Evolutionary conservation across 1,140 invertebrate genomes (phyloP).

Genomic region (Orussus abietinus): DNA sequence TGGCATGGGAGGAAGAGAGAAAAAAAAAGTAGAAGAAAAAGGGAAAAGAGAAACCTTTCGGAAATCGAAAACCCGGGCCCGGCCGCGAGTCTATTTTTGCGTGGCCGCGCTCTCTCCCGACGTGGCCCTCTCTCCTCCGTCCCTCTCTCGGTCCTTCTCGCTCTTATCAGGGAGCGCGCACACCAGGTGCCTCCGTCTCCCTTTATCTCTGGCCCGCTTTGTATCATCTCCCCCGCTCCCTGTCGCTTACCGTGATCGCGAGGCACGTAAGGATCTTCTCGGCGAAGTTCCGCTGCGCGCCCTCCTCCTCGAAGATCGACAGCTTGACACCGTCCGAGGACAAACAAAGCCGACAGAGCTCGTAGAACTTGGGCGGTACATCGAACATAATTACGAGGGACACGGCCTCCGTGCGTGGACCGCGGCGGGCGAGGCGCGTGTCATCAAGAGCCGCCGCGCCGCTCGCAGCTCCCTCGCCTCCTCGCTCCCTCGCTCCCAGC

Average conservation of each 20-base stretch:
- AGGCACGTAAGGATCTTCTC: slow-evolving; percentile 52
- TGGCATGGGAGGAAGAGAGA: slow-evolving; percentile 15
- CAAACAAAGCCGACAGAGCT: slow-evolving; percentile 56
- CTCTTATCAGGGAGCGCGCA: no score
- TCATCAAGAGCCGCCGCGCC: slow-evolving; percentile 11
- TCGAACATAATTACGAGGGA: slow-evolving; percentile 47
- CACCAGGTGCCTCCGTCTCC: no score
- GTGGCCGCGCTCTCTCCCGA: neutral
- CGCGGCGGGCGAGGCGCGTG: slow-evolving; percentile 9
- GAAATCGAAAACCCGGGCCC: slow-evolving; percentile 8
- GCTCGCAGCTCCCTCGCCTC: slow-evolving; percentile 9
- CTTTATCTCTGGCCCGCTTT: no score
- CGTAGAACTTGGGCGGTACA: slow-evolving; percentile 55
- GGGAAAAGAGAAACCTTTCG: slow-evolving; percentile 16
- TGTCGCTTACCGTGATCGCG: slow-evolving; percentile 49
- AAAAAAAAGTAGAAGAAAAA: slow-evolving; percentile 7
- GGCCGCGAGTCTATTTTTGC: no score
- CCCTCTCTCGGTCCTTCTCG: no score
- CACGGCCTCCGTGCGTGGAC: slow-evolving; percentile 3
- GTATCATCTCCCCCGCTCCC: no score
- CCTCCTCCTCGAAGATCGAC: slow-evolving; percentile 54
- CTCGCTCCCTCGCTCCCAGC: no score
- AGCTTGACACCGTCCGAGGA: slow-evolving; percentile 53
- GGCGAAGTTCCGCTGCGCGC: slow-evolving; percentile 48
- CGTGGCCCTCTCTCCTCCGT: no score